Percentiles rank a stretch among this genome's conserved stretches.
phyloP scores from a whole-genome alignment of 2,797 vertebrate genomes.

The Myioborus melanocephalus region DNA sequence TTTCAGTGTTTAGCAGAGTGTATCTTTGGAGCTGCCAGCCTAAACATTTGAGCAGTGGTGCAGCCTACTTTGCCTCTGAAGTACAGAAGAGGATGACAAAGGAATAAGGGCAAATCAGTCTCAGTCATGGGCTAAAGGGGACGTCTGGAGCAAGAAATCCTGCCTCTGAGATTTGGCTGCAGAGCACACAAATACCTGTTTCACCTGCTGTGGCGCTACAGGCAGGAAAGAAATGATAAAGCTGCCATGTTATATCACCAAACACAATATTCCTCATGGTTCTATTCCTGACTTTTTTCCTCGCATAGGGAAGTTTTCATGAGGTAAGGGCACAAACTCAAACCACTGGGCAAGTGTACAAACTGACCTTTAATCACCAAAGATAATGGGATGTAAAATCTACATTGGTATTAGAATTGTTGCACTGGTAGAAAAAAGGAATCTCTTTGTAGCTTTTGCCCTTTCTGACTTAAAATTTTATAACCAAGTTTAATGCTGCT shows the following conservation, averaged over 20 bases:
- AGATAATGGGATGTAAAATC: not conserved
- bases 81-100: not conserved
- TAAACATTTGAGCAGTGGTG: not conserved
- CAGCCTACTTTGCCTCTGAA: not conserved
- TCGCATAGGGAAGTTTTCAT: not conserved
- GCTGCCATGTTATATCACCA: not conserved
- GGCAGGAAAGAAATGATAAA: not conserved
- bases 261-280: not conserved
- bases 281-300: not conserved
- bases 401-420: not conserved
- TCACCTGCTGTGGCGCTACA: not conserved
- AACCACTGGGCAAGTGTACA: not conserved
- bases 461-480: conserved; percentile 23
- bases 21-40: not conserved
- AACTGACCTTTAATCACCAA: conserved; percentile 19
- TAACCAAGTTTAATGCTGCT: not conserved
- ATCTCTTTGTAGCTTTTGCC: not conserved
- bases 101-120: not conserved
- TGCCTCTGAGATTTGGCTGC: not conserved
- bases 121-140: not conserved
- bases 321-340: not conserved
- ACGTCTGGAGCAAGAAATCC: not conserved
- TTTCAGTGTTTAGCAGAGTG: not conserved
- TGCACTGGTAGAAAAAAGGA: not conserved
- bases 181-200: not conserved